Conservation (phyloP, 2,888 invertebrate species). For the Platycnemis pennipes region DNA sequence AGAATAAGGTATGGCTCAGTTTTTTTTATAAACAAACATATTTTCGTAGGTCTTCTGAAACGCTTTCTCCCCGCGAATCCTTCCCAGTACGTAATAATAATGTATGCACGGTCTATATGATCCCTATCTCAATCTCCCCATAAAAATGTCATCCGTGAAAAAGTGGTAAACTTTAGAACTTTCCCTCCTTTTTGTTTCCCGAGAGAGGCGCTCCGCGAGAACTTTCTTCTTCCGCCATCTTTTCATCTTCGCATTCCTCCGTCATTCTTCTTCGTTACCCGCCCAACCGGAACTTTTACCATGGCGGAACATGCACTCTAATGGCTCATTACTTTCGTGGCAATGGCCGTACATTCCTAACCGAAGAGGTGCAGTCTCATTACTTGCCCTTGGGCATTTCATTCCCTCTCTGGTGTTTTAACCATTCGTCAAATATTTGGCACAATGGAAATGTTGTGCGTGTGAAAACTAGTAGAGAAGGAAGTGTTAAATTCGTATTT, state of each 20-base stretch:
- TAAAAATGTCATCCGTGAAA: conserved; percentile 11
- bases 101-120: not conserved
- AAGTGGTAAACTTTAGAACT: not conserved
- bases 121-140: not conserved
- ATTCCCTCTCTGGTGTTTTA: not conserved
- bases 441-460: too few species aligned
- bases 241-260: not conserved
- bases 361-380: not conserved
- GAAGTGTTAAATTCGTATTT: too few species aligned
- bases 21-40: not conserved
- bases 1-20: not conserved
- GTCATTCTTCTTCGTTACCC: not conserved
- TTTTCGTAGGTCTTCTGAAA: not conserved
- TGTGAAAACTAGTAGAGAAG: too few species aligned
- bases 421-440: too few species aligned
- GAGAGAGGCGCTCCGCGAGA: not conserved
- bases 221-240: not conserved
- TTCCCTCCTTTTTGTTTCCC: not conserved
- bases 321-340: not conserved
- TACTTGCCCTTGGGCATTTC: not conserved
- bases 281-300: not conserved
- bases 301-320: not conserved
- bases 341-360: not conserved
- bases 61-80: not conserved
- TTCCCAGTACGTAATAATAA: not conserved